Evolutionary conservation across 2,113 vertebrate species (phyloP), one percentile per base, ranked within the genome.

Genomic region (Anolis carolinensis): DNA sequence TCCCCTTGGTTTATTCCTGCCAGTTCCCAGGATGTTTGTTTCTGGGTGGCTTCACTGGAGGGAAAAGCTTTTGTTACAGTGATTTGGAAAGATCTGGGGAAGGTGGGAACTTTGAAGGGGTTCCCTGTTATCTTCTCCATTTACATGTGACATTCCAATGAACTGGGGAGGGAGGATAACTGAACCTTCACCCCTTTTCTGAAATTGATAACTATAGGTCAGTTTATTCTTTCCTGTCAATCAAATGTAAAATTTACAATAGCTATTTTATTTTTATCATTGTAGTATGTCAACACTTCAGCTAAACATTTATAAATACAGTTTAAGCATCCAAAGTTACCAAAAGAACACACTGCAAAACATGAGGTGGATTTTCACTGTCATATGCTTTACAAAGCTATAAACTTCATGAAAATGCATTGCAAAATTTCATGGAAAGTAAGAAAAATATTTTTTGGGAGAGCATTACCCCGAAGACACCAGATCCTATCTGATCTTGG

Each of bases 21-120:
- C 72, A 3, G 16, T 93, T 93, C 92, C 93, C 92, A 92, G 32
- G 83, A 52, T 74, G 0, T 23, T 84, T 34, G 1, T 59, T 91
- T 91, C 91, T 93, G 88, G 91, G 90, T n/a, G 79, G 32, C 0
- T 50, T 77, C 59, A 81, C 39, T 0, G 10, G 23, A 52, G 62
- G 62, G 62, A 32, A 65, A 20, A 1, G 27, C 62, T 76, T 89
- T 75, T 81, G 65, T 9, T 63, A 36, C 75, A 48, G 70, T 27
- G 44, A 52, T 82, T 82, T 72, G 86, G 87, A 83, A 89, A 83
- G 89, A 32, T 20, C 79, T 74, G 62, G 27, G 6, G 73, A 65
- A 16, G 82, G 81, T 79, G 85, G 84, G 70, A 70, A 76, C 87
- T 72, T 81, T 67, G 20, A 39, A 67, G 13, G 89, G 34, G 50